Evolutionary conservation across 1,140 invertebrate genomes (phyloP).

Genomic region (Ostrea edulis): DNA sequence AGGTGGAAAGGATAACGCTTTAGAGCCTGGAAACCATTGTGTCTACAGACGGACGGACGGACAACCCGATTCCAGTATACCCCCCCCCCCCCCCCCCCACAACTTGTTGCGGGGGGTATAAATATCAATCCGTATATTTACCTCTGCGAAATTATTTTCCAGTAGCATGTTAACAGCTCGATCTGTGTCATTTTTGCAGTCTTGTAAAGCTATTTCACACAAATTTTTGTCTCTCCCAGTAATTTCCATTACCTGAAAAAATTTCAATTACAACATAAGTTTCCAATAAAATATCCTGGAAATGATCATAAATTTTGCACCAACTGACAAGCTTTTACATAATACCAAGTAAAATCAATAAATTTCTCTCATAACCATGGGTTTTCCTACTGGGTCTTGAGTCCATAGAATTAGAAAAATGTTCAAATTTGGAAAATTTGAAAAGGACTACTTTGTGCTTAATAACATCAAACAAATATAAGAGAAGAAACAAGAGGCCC

Average conservation of each 20-base stretch:
- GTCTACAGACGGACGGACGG: too few relatives aligned
- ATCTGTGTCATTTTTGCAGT: conserved; percentile 79
- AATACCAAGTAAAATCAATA: neutral
- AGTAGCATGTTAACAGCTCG: conserved; percentile 87
- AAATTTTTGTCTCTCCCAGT: conserved; percentile 76
- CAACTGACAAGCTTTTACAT: neutral
- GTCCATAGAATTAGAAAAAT: too few relatives aligned
- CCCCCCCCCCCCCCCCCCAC: too few relatives aligned
- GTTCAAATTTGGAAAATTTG: too few relatives aligned
- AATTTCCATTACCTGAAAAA: conserved; percentile 77
- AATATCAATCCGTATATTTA: conserved; percentile 61
- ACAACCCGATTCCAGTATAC: too few relatives aligned
- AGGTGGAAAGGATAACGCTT: too few relatives aligned
- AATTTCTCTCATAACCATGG: conserved; percentile 60
- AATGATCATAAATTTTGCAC: neutral
- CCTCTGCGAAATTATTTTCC: conserved; percentile 83
- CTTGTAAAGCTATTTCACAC: conserved; percentile 79
- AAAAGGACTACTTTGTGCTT: too few relatives aligned
- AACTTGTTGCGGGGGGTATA: too few relatives aligned
- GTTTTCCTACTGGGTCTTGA: too few relatives aligned
- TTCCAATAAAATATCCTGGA: neutral
- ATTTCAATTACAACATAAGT: neutral
- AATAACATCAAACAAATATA: too few relatives aligned
- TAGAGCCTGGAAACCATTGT: too few relatives aligned
- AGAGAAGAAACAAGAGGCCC: too few relatives aligned